phyloP scores from a whole-genome alignment of 2,888 invertebrate species.

The Rugalucina vietnamica region DNA sequence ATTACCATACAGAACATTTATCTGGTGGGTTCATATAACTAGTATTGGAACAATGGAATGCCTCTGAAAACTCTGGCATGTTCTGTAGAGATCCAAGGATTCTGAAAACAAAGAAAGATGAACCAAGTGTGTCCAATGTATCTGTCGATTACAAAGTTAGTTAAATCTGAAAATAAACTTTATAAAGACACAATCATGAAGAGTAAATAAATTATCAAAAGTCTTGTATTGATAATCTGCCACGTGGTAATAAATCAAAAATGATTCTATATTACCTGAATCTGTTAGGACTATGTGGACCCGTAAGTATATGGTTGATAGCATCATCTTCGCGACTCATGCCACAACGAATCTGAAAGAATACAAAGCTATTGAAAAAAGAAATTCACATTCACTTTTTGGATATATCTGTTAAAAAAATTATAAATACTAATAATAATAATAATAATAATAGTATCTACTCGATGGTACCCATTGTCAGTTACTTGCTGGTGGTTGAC shows the following conservation, averaged over 20 bases:
- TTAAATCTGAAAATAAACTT: not conserved
- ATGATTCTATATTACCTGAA: not conserved
- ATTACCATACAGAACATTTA: not conserved
- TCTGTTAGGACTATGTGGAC: slow-evolving; percentile 6
- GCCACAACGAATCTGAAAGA: not conserved
- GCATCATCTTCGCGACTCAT: not conserved
- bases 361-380: too few species aligned
- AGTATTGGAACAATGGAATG: not conserved
- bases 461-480: too few species aligned
- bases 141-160: too few species aligned
- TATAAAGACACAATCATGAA: not conserved
- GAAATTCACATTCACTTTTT: too few species aligned
- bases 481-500: too few species aligned
- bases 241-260: not conserved
- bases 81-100: not conserved
- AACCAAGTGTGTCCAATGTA: too few species aligned
- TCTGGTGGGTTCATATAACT: not conserved
- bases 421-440: too few species aligned
- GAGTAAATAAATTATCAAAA: not conserved
- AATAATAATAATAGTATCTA: too few species aligned
- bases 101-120: not conserved
- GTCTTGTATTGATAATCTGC: not conserved
- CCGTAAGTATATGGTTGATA: not conserved
- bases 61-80: not conserved
- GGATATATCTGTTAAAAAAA: too few species aligned